Base-by-base conservation (phyloP, 2,888 invertebrate genomes). In the Dynastes tityus region DNA sequence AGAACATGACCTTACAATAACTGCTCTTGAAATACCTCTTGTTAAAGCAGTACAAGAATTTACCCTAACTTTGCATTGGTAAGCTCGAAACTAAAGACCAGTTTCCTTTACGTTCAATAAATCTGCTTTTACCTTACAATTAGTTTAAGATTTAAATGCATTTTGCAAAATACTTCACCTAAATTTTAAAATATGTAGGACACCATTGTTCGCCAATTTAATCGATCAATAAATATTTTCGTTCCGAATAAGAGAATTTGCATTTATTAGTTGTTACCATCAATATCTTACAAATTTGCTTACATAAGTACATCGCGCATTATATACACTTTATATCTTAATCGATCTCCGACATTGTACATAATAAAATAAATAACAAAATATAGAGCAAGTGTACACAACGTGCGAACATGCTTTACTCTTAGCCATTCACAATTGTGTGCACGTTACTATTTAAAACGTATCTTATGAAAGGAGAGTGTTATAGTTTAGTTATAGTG, bases 381-480 rank as follows among this genome's bases (percentile, higher is more conserved):
- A 55, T 55, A n/a, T 55, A 16, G 55, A 55, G 13, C 55, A 55
- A 55, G 55, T 55, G 16, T n/a, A 55, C 55, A 55, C 55, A 55
- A 55, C 22, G n/a, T 22, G 55, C 22, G 55, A 55, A 22, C 55
- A 22, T 55, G 55, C 13, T 55, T 8, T 8, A 45, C 45, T 11
- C 45, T 45, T 11, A 45, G 45, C 45, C 45, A 45, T 45, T 45
- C 45, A 45, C 45, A 45, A 8, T 45, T 45, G 45, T 45, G 9
- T 45, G 45, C 45, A 45, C 37, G 37, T 37, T 37, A 37, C 37
- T 37, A 37, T 37, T 37, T 5, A 37, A 37, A 45, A 45, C 45
- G 11, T 45, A 11, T 45, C 45, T 45, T 11, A 45, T 45, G 11
- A 45, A 45, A 45, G 11, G 45, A 45, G 11, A 45, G 11, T 45